Percentiles rank a stretch among this genome's conserved stretches.
phyloP scores from a whole-genome alignment of 1,140 invertebrate genomes.

The Eueides isabella region DNA sequence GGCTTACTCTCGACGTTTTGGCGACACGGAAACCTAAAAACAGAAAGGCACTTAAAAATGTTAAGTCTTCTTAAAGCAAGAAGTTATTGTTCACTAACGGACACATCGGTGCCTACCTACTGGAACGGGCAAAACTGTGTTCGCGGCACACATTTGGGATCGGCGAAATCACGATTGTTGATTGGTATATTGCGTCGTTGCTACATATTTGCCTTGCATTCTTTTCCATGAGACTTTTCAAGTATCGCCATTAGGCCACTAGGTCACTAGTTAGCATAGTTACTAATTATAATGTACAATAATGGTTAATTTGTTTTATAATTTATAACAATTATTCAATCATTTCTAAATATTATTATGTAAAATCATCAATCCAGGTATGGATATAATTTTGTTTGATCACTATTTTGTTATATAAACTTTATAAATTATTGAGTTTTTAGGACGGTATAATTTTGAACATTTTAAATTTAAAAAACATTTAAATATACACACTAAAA shows the following conservation, averaged over 20 bases:
- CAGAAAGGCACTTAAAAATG: slow-evolving; percentile 54
- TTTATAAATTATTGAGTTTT: not conserved
- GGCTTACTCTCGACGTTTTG: slow-evolving; percentile 63
- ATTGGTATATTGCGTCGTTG: slow-evolving; percentile 69
- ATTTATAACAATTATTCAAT: not conserved
- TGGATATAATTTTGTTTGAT: not conserved
- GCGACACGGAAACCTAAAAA: slow-evolving; percentile 74
- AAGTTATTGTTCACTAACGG: slow-evolving; percentile 35
- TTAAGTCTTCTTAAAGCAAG: slow-evolving; percentile 55
- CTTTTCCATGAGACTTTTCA: slow-evolving; percentile 74
- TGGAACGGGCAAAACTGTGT: slow-evolving; percentile 55
- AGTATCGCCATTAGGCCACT: slow-evolving; percentile 65
- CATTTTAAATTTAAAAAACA: not conserved
- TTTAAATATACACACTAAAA: too few species aligned
- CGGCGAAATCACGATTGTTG: slow-evolving; percentile 72
- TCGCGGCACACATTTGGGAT: slow-evolving; percentile 70
- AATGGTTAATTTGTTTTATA: not conserved
- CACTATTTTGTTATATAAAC: not conserved
- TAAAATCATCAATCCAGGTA: not conserved
- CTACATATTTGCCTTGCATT: slow-evolving; percentile 60
- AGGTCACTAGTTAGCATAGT: slow-evolving; percentile 52
- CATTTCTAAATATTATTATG: not conserved
- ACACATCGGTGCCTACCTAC: slow-evolving; percentile 50
- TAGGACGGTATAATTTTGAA: not conserved
- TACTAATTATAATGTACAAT: slow-evolving; percentile 20